Conservation (phyloP, 2,888 invertebrate genomes). For the Athalia rosae region DNA sequence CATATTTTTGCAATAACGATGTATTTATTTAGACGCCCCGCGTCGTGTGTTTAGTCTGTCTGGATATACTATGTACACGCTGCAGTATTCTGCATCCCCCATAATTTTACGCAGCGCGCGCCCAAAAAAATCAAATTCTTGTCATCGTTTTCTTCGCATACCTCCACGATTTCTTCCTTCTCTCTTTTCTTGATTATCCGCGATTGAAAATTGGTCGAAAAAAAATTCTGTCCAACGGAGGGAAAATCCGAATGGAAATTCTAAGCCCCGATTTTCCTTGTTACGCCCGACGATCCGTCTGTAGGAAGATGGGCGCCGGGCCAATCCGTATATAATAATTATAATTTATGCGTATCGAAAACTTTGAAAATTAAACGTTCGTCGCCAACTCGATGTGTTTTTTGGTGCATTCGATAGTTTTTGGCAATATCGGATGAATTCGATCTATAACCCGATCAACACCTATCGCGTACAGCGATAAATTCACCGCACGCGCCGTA, state of each 20-base stretch:
- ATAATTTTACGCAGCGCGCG: too few relatives aligned
- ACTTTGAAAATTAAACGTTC: neutral
- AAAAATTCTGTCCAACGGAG: too few relatives aligned
- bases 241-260: too few relatives aligned
- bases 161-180: too few relatives aligned
- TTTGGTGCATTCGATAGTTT: neutral
- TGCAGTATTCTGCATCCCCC: too few relatives aligned
- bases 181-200: too few relatives aligned
- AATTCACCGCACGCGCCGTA: too few relatives aligned
- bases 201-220: too few relatives aligned
- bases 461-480: too few relatives aligned
- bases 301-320: conserved; percentile 2
- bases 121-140: neutral
- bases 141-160: too few relatives aligned
- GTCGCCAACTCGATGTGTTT: neutral
- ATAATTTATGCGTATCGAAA: neutral
- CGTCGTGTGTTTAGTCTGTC: conserved; percentile 35
- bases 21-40: conserved; percentile 32
- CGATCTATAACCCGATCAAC: conserved; percentile 1
- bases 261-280: neutral
- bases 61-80: neutral
- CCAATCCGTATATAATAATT: neutral
- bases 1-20: conserved; percentile 40
- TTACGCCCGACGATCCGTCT: neutral
- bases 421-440: conserved; percentile 5